Base-by-base conservation (phyloP, 1,140 invertebrate genomes). In the Antheraea mylitta region DNA sequence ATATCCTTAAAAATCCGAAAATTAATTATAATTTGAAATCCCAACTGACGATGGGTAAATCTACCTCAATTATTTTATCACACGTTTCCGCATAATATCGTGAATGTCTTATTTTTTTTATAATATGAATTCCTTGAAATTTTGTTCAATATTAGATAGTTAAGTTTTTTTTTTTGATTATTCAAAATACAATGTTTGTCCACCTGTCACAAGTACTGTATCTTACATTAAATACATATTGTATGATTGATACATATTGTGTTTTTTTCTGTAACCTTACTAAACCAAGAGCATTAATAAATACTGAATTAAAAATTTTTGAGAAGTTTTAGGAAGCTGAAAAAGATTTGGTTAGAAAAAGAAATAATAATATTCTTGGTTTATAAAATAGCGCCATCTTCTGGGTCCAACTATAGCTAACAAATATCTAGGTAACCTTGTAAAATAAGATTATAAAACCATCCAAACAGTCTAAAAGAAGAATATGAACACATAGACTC, bases 181-280 rank as follows among this genome's bases (percentile, higher is more conserved):
- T 83, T 79, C 77, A 48, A 75, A 82, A 82, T 83, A 81, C 73
- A 81, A 89, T 86, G 83, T 91, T 91, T 91, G 87, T 89, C 88
- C 89, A 89, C 82, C 83, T 86, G 87, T 90, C 89, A 89, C 89
- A 90, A 91, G 85, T 89, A 90, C 84, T 89, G 88, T 91, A 90
- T 90, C 89, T 91, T 90, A 91, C 90, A 90, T 83, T 91, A 90
- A 91, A 91, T 91, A 91, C 87, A 91, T 91, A 91, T 91, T 91
- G 89, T 91, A 91, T 91, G 89, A 91, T 89, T 91, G 87, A 90
- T 84, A 85, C 70, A 69, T 19, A 58, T 53, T 77, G 77, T 82
- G 82, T 91, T 91, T 91, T 81, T 87, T 84, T 91, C 42, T 59
- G 16, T 60, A 30, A 30, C 22, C 22, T 30, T 30, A 30, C 22